Evolutionary conservation across 1,140 invertebrate species (phyloP), one percentile per base, ranked within the genome.

Genomic region (Nomia melanderi): DNA sequence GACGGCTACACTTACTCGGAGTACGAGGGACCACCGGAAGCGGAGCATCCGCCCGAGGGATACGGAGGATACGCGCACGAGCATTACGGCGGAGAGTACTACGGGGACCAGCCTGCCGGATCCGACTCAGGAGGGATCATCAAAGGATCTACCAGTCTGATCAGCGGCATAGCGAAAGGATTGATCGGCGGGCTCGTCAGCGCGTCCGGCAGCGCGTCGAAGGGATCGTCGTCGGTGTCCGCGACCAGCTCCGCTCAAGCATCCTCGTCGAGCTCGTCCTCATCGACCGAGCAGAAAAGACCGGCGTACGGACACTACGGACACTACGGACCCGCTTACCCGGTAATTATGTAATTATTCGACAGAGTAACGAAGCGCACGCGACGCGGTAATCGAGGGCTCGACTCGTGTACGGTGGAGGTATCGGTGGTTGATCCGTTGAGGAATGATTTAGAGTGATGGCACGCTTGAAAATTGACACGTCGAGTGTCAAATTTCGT

Each of bases 121-220:
- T 75, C 72, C 11, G 72, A 75, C 36, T 75, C 72, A 2, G 72
- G 63, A 33, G n/a, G 14, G 20, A 75, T 75, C 8, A 17, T 75
- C 1, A 67, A 67, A 5, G 72, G 72, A 33, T 82, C 79, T 0
- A 65, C 71, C 2, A 82, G 86, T 20, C 82, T 87, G 6, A 87
- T 89, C 0, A 77, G 83, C 1, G 88, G 88, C 25, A 88, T 92
- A n/a, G 89, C 89, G 0, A 87, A 87, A n/a, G 89, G 89, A 71
- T 70, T 92, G 17, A 77, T 92, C 11, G 86, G 85, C 7, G 89
- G 90, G 7, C 79, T 92, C 2, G 88, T 87, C 20, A 88, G 91
- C 11, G 87, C 90, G 8, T 90, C 90, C 2, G 81, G 88, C 12
- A 77, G 86, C n/a, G 85, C 87, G 0, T 90, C 88, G 25, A 81